phyloP scores from a whole-genome alignment of 2,797 vertebrate species.

The Eulemur rubriventer region DNA sequence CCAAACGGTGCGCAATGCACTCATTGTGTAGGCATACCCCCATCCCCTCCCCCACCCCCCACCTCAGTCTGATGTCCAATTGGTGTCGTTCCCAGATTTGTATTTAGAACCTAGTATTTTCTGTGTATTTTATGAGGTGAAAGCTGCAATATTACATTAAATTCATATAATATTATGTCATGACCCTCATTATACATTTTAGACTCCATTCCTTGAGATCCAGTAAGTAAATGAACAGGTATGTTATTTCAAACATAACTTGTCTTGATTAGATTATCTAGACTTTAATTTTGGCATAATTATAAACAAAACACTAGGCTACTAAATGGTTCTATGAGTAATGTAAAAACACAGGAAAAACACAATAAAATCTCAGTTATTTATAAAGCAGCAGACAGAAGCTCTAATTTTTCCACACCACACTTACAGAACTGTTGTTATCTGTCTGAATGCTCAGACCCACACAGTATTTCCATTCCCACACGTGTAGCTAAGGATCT shows the following conservation, averaged over 20 bases:
- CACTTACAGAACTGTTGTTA: not conserved
- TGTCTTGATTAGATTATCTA: conserved; percentile 11
- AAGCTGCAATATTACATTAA: conserved; percentile 29
- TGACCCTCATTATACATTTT: not conserved
- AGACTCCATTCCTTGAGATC: conserved; percentile 12
- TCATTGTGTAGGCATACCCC: too few species aligned
- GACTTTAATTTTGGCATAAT: not conserved
- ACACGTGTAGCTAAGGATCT: not conserved
- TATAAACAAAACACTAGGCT: conserved; percentile 35
- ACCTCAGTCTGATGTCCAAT: too few species aligned
- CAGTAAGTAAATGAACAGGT: not conserved
- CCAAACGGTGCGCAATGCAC: too few species aligned
- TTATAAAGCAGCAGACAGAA: not conserved
- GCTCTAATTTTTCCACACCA: not conserved
- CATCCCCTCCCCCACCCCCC: too few species aligned
- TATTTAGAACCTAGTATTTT: too few species aligned
- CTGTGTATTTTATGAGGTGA: conserved; percentile 35
- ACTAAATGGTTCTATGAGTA: not conserved
- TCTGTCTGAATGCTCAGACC: not conserved
- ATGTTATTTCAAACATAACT: conserved; percentile 14
- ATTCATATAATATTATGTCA: not conserved
- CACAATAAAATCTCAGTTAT: not conserved
- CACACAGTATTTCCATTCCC: not conserved
- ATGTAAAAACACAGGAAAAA: not conserved
- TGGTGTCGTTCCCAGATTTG: too few species aligned